Evolutionary conservation across 1,140 invertebrate genomes (phyloP), one percentile per base, ranked within the genome.

Genomic region (Eueides isabella): DNA sequence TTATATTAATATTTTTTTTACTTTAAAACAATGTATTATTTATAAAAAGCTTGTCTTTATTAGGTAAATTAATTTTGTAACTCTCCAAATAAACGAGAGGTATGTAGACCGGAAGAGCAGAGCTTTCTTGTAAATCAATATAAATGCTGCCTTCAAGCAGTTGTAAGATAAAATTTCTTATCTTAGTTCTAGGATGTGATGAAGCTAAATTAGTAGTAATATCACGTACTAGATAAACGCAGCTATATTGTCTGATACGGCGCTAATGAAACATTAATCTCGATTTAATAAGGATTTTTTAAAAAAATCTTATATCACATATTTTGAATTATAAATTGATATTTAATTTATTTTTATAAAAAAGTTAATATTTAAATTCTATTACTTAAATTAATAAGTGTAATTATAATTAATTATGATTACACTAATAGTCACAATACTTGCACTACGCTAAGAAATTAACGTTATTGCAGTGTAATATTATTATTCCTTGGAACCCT

Each of bases 191-290:
- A 63, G 71, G 67, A 77, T 67, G 67, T 66, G 61, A 71, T 61
- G 74, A 68, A 65, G 61, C 61, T 48, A 67, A 78, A 82, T 80
- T 79, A 76, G 74, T 78, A 76, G 74, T 41, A 64, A 64, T 55
- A 79, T 81, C 81, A 83, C 75, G 77, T 82, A 61, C 67, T 66
- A 76, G 78, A 81, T 79, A 78, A 80, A 65, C 71, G 61, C 55
- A 65, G 61, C 64, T 75, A 61, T 72, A 66, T 68, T 67, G 64
- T 62, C 67, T 76, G 73, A 69, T 78, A 77, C 41, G 65, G 30
- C 63, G 33, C 33, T 75, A 80, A 80, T 78, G 48, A 77, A 81
- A 78, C 71, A 79, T 48, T 78, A 76, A 76, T 78, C 71, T 75
- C 14, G 35, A 30, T 41, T 41, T 66, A 55, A 23, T 23, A 26